Conservation (phyloP, 2,888 invertebrate species). For the Punctoribates punctum region DNA sequence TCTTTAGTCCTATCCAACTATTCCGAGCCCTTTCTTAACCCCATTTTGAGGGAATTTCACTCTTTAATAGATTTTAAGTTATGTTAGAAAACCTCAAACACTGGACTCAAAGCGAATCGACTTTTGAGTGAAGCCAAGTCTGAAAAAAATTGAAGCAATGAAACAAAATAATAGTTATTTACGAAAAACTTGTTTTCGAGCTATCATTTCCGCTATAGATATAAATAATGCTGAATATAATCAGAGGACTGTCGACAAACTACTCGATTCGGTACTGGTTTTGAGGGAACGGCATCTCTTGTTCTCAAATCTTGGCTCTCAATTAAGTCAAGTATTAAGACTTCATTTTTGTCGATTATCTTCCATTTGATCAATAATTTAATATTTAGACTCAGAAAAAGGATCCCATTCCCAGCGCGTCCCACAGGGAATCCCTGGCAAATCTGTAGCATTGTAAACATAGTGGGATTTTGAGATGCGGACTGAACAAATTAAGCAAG, state of each 20-base stretch:
- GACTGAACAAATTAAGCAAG: no score
- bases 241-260: neutral
- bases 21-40: no score
- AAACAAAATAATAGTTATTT: neutral
- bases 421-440: no score
- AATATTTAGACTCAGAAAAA: no score
- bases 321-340: neutral
- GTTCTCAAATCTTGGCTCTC: neutral
- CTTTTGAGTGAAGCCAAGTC: neutral
- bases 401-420: no score
- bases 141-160: neutral
- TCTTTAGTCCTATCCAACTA: no score
- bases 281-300: neutral
- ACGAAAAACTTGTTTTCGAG: conserved; percentile 15
- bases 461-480: no score
- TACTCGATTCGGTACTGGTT: conserved; percentile 11
- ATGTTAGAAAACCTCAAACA: neutral
- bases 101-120: neutral
- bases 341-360: no score
- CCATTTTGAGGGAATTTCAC: no score
- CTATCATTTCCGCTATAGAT: conserved; percentile 14
- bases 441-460: no score
- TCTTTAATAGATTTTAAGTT: neutral
- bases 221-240: neutral
- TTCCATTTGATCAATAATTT: no score